Evolutionary conservation across 1,140 invertebrate genomes (phyloP).

Genomic region (Drosophila nasuta): DNA sequence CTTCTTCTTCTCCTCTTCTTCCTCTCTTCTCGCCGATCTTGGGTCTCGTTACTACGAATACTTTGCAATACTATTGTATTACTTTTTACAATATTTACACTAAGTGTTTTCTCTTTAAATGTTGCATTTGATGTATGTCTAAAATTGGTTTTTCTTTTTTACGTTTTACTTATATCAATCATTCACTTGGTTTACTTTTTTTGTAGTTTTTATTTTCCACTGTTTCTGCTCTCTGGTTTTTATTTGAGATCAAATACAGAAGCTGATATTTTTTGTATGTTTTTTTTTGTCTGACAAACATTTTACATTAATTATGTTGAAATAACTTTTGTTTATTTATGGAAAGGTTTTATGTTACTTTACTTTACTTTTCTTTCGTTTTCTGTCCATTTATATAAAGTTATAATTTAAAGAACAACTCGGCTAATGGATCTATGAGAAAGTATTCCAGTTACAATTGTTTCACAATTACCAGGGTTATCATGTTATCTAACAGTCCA

Average conservation of each 20-base stretch:
- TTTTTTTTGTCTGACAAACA: constrained; percentile 45
- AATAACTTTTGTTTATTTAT: constrained; percentile 59
- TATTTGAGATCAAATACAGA: constrained; percentile 74
- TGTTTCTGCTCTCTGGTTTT: constrained; percentile 39
- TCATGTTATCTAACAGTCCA: constrained; percentile 29
- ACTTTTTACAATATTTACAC: constrained; percentile 81
- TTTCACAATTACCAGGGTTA: constrained; percentile 41
- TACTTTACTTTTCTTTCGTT: constrained; percentile 9
- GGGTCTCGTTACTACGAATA: constrained; percentile 29
- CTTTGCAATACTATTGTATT: constrained; percentile 65
- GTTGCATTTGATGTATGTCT: constrained; percentile 46
- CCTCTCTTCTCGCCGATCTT: not conserved
- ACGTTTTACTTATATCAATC: constrained; percentile 35
- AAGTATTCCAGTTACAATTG: constrained; percentile 44
- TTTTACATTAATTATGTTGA: constrained; percentile 63
- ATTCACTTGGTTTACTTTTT: constrained; percentile 21
- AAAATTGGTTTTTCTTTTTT: constrained; percentile 29
- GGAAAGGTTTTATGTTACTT: constrained; percentile 41
- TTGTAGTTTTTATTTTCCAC: constrained; percentile 32
- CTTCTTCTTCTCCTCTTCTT: not conserved
- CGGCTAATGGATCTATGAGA: constrained; percentile 60
- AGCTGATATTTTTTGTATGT: constrained; percentile 58
- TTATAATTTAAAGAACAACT: constrained; percentile 67
- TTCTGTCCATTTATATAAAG: constrained; percentile 48
- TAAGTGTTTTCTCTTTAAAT: constrained; percentile 67